phyloP scores from a whole-genome alignment of 2,113 vertebrate species.

The Mugil cephalus region DNA sequence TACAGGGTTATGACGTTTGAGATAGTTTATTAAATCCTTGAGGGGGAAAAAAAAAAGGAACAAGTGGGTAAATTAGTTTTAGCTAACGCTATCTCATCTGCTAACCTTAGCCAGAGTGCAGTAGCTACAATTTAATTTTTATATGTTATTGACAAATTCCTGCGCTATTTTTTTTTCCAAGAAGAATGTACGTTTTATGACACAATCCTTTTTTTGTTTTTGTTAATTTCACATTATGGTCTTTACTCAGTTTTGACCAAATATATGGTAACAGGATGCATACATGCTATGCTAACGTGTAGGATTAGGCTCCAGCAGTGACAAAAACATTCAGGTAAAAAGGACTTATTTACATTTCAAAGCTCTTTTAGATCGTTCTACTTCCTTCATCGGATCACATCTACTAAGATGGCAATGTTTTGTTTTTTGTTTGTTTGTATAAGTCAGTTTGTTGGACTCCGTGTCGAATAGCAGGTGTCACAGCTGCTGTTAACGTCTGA shows the following conservation, averaged over 20 bases:
- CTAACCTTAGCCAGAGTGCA: background rate
- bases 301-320: background rate
- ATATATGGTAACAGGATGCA: background rate
- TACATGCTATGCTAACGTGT: background rate
- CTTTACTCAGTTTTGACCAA: background rate
- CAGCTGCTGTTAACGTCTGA: conserved; percentile 51
- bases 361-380: no score
- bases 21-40: background rate
- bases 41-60: background rate
- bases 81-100: background rate
- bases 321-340: background rate
- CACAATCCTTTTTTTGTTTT: no score
- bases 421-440: background rate
- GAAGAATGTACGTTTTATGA: no score
- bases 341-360: background rate
- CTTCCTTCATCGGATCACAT: background rate
- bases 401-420: background rate
- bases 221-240: background rate
- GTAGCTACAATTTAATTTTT: background rate
- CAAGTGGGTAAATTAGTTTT: background rate
- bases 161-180: background rate
- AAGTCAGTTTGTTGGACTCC: background rate
- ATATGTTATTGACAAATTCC: background rate
- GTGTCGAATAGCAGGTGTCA: conserved; percentile 56
- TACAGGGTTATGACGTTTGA: background rate